Evolutionary conservation across 2,113 vertebrate genomes (phyloP), one percentile per base, ranked within the genome.

Genomic region (Sula dactylatra): DNA sequence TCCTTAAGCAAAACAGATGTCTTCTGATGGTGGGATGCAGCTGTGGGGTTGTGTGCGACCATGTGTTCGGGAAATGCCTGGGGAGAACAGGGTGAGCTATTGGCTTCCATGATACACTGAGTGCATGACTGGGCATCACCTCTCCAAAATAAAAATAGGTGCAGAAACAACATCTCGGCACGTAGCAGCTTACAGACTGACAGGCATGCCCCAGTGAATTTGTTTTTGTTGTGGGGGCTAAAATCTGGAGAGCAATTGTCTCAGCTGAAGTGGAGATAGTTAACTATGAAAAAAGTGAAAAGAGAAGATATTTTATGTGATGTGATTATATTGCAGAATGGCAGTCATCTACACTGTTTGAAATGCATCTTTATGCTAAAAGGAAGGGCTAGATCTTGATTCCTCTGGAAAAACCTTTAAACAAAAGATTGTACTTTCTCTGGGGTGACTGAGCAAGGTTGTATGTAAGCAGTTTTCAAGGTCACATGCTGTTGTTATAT

Each of bases 21-120:
- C 74, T 96, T 96, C 79, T 86, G 65, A 78, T 71, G 45, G 62
- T 40, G 70, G 93, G 92, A 76, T 74, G 80, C 87, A 67, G 74
- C 64, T 40, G 8, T 76, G 77, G 52, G 56, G 86, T 79, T 77
- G 84, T 89, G 69, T 87, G 77, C 32, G 45, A 67, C 58, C 34
- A 11, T 22, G 18, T 88, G 90, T 96, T 98, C 93, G 77, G 70
- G 88, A 97, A 97, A 97, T 88, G 93, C 47, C 71, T n/a, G n/a
- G 14, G 82, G 81, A 84, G 67, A 97, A 95, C 8, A 3, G 79
- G 44, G 44, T 4, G 16, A 89, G 38, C 72, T 94, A 72, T 95
- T 6, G 31, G 73, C 86, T 96, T 96, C 78, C 96, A 73, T 2
- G 1, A 54, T 13, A 20, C 36, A 72, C 67, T 9, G 7, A 93